phyloP scores from a whole-genome alignment of 2,113 vertebrate species.

The Xenopus borealis region DNA sequence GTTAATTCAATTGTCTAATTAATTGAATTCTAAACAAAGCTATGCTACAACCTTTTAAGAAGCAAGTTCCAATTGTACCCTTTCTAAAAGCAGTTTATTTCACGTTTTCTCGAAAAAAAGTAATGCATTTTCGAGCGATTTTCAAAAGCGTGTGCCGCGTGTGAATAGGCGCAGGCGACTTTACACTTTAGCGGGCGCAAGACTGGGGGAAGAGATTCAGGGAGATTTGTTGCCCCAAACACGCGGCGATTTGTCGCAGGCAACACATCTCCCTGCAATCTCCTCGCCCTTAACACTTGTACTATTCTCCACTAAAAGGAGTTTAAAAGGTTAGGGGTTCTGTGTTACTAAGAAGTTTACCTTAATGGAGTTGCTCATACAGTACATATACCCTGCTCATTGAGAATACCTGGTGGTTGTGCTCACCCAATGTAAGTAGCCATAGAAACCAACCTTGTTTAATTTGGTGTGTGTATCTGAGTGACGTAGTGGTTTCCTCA shows the following conservation, averaged over 20 bases:
- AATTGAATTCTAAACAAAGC: no score
- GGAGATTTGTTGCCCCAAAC: no score
- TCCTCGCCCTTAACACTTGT: neutral
- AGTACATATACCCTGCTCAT: neutral
- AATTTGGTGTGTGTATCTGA: conserved; percentile 8
- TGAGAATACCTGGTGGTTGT: conserved; percentile 7
- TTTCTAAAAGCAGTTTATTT: neutral
- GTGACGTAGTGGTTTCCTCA: conserved; percentile 10
- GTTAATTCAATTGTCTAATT: no score
- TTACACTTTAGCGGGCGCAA: no score
- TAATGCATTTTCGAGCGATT: no score
- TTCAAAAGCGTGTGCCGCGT: no score
- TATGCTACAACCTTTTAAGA: no score
- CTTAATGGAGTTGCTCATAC: neutral
- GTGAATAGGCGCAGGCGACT: no score
- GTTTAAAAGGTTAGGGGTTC: conserved; percentile 4
- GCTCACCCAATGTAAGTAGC: neutral
- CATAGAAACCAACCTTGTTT: conserved; percentile 35
- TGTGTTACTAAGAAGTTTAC: conserved; percentile 7
- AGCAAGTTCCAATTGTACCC: neutral
- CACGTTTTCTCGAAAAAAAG: no score
- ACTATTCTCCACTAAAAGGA: neutral
- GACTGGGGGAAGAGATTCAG: no score
- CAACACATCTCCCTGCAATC: no score
- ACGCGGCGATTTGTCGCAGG: no score